Conservation (phyloP, 2,888 invertebrate genomes). For the Microplitis deprimator region DNA sequence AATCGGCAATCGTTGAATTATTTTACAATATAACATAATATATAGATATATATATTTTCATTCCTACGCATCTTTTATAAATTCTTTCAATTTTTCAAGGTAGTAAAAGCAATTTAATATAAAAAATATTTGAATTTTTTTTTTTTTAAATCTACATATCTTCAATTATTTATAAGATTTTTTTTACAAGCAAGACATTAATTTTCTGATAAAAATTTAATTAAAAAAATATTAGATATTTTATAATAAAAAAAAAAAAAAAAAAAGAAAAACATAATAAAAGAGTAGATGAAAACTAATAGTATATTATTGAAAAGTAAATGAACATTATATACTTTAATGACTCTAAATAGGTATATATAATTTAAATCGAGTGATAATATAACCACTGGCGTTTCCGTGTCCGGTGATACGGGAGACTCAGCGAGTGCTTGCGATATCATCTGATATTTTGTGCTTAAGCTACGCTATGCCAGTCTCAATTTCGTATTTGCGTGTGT, state of each 20-base stretch:
- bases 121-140: background rate
- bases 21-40: background rate
- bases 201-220: background rate
- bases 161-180: background rate
- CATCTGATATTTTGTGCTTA: constrained; percentile 17
- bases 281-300: constrained; percentile 1
- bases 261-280: background rate
- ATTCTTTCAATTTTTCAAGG: background rate
- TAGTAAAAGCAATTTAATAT: background rate
- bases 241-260: background rate
- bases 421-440: constrained; percentile 29
- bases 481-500: constrained; percentile 18
- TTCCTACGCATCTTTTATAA: constrained; percentile 3
- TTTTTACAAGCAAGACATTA: background rate
- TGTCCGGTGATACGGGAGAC: constrained; percentile 47
- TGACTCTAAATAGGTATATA: background rate
- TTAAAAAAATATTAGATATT: background rate
- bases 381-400: constrained; percentile 49
- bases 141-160: too few species aligned
- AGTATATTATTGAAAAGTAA: background rate
- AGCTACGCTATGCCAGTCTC: constrained; percentile 14
- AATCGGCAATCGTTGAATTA: constrained; percentile 4
- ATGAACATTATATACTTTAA: background rate
- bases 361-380: constrained; percentile 42
- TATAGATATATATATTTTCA: background rate